Percentiles rank a stretch among this genome's conserved stretches.
These are phyloP conservation scores for Venusia cambrica DNA, from an alignment of 2,888 invertebrate species.

Conservation along the genomic window DNA sequence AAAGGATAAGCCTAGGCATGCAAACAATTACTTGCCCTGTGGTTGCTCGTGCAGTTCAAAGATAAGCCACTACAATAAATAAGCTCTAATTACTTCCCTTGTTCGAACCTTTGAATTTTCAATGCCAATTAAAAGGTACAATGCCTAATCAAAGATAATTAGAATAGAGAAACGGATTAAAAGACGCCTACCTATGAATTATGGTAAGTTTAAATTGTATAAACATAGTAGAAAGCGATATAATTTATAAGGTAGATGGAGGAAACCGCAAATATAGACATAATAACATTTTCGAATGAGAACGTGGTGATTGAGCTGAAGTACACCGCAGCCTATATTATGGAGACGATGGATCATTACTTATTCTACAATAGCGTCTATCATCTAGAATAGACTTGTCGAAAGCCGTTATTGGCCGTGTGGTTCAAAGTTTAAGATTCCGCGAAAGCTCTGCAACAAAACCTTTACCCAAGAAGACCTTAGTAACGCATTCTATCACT, in stretches of 20 bases:
- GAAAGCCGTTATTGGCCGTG: slow-evolving; percentile 51
- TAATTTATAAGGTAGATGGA: slow-evolving; percentile 10
- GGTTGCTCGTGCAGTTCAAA: slow-evolving; percentile 51
- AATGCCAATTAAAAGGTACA: slow-evolving; percentile 48
- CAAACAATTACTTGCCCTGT: slow-evolving; percentile 29
- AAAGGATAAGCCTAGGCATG: slow-evolving; percentile 29
- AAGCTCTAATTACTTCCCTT: slow-evolving; percentile 71
- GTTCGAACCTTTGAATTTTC: slow-evolving; percentile 49
- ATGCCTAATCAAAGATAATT: slow-evolving; percentile 37
- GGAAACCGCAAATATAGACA: slow-evolving; percentile 26
- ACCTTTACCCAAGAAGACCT: too few species aligned
- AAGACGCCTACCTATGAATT: too few species aligned
- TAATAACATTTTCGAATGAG: slow-evolving; percentile 28
- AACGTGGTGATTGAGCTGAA: slow-evolving; percentile 36
- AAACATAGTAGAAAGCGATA: slow-evolving; percentile 8
- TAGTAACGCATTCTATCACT: too few species aligned
- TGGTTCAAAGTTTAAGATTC: slow-evolving; percentile 28
- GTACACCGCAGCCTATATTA: slow-evolving; percentile 37
- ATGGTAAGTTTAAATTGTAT: too few species aligned
- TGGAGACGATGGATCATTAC: slow-evolving; percentile 43
- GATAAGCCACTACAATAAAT: slow-evolving; percentile 71
- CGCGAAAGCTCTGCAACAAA: slow-evolving; percentile 17
- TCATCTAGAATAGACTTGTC: slow-evolving; percentile 56
- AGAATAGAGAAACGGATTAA: slow-evolving; percentile 17
- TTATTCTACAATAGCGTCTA: slow-evolving; percentile 59